phyloP scores from a whole-genome alignment of 2,888 invertebrate genomes.

The Mythimna ferrago region DNA sequence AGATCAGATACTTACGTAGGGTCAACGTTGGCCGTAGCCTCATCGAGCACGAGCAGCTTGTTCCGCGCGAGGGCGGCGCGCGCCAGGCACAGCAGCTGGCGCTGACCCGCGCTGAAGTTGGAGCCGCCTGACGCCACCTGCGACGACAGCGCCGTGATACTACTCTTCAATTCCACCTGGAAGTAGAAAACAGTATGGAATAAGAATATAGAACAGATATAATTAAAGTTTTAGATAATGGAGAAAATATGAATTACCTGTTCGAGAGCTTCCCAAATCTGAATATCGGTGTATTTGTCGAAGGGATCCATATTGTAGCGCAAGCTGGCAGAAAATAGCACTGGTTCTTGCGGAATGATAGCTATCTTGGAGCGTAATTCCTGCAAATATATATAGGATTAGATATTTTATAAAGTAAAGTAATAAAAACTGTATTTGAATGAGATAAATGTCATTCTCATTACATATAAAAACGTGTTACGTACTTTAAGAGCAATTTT shows the following conservation, averaged over 20 bases:
- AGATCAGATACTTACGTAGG: slow-evolving; percentile 90
- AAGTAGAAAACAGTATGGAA: neutral
- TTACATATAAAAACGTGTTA: neutral
- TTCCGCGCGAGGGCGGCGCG: slow-evolving; percentile 95
- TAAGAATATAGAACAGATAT: neutral
- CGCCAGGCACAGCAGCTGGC: slow-evolving; percentile 96
- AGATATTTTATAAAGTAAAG: too few species aligned
- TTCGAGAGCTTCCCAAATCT: slow-evolving; percentile 91
- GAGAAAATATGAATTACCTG: slow-evolving; percentile 78
- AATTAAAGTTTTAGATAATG: neutral
- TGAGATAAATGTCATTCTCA: too few species aligned
- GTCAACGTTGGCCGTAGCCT: slow-evolving; percentile 98
- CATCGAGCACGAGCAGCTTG: slow-evolving; percentile 96
- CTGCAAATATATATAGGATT: slow-evolving; percentile 71
- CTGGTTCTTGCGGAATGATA: slow-evolving; percentile 92
- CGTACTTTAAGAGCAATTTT: slow-evolving; percentile 92
- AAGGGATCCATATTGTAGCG: slow-evolving; percentile 93
- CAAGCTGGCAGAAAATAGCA: slow-evolving; percentile 91
- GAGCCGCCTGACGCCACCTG: slow-evolving; percentile 94
- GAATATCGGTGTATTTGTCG: slow-evolving; percentile 87
- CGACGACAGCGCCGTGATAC: slow-evolving; percentile 91
- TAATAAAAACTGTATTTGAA: too few species aligned
- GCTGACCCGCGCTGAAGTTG: slow-evolving; percentile 97
- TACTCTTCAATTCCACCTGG: slow-evolving; percentile 94
- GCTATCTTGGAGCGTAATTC: slow-evolving; percentile 92